phyloP scores from a whole-genome alignment of 2,888 invertebrate species.

The Euspilapteryx auroguttella region DNA sequence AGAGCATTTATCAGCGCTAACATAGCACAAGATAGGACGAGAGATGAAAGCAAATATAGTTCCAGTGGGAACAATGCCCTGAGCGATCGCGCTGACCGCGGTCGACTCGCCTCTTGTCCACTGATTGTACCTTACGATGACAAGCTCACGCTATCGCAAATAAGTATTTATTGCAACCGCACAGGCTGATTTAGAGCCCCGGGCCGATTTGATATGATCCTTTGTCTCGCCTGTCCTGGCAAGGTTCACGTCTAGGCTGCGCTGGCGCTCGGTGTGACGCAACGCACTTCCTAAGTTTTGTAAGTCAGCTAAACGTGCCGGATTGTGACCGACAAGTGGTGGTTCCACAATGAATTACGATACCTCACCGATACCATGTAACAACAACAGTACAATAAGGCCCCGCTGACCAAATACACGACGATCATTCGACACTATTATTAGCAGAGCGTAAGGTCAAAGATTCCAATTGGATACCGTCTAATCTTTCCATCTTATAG shows the following conservation, averaged over 20 bases:
- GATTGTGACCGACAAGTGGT: conserved; percentile 1
- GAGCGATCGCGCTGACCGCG: conserved; percentile 24
- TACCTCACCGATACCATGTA: conserved; percentile 16
- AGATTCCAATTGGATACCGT: conserved; percentile 32
- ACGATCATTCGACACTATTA: conserved; percentile 34
- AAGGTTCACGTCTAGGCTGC: neutral
- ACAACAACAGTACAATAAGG: conserved; percentile 27
- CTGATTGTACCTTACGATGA: conserved; percentile 58
- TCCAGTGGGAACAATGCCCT: conserved; percentile 37
- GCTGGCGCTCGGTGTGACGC: too few species aligned
- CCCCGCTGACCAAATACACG: conserved; percentile 22
- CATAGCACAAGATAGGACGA: conserved; percentile 12
- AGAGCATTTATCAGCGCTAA: conserved; percentile 23
- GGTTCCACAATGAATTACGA: conserved; percentile 12
- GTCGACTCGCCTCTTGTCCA: conserved; percentile 25
- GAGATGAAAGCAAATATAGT: conserved; percentile 17
- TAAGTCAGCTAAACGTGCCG: too few species aligned
- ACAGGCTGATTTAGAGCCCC: conserved; percentile 18
- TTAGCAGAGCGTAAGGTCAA: conserved; percentile 42
- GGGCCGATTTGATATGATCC: conserved; percentile 8
- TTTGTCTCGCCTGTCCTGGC: conserved; percentile 8
- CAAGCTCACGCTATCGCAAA: conserved; percentile 45
- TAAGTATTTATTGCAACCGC: conserved; percentile 50
- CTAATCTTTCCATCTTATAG: conserved; percentile 22
- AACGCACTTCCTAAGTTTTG: too few species aligned